phyloP scores from a whole-genome alignment of 2,113 vertebrate genomes.

The Sterna hirundo region DNA sequence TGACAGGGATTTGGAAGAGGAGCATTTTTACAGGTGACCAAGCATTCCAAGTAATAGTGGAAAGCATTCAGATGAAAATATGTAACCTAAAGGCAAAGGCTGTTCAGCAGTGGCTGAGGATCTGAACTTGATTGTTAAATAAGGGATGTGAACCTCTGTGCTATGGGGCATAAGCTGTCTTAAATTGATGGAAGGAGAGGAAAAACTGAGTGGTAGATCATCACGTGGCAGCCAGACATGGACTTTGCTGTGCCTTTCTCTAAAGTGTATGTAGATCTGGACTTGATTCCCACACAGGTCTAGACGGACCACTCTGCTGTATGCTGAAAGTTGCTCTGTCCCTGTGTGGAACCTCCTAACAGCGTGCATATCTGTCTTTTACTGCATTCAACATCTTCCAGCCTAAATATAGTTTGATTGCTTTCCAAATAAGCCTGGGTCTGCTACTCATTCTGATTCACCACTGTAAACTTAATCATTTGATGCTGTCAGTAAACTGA shows the following conservation, averaged over 20 bases:
- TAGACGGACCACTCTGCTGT: not conserved
- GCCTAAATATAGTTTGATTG: conserved; percentile 1
- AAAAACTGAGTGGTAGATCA: not conserved
- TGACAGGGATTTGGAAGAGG: not conserved
- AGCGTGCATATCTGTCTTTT: not conserved
- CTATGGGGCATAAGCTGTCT: not conserved
- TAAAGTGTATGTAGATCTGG: not conserved
- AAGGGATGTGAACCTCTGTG: not conserved
- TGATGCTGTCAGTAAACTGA: conserved; percentile 29
- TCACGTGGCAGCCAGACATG: not conserved
- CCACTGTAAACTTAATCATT: conserved; percentile 16
- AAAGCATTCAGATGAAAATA: not conserved
- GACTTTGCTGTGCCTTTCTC: not conserved
- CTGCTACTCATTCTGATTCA: conserved; percentile 46
- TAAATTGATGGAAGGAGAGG: not conserved
- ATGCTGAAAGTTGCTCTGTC: not conserved
- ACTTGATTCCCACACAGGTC: not conserved
- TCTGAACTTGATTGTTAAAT: not conserved
- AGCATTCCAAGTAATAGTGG: not conserved
- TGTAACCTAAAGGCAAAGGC: not conserved
- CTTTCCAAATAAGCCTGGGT: conserved; percentile 6
- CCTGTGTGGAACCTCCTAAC: not conserved
- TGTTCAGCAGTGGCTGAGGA: not conserved
- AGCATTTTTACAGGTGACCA: not conserved
- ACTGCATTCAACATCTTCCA: not conserved